Conservation (phyloP, 2,888 invertebrate genomes). For the Fragum sueziense region DNA sequence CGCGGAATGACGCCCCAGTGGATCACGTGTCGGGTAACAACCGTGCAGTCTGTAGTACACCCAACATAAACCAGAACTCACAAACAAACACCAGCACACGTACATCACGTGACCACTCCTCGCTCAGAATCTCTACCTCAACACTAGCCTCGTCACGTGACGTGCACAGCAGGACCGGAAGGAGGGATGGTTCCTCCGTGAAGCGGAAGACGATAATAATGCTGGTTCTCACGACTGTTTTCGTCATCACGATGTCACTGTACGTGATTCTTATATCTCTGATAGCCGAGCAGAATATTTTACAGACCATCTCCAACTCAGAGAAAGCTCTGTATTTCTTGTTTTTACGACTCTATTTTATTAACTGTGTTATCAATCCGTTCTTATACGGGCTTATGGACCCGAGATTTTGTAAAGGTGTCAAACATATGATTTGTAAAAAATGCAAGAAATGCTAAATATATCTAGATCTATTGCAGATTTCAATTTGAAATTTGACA, state of each 20-base stretch:
- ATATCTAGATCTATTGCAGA: too few relatives aligned
- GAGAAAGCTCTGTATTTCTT: slow-evolving; percentile 33
- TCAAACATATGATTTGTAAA: slow-evolving; percentile 15
- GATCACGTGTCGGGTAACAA: not conserved
- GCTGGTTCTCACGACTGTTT: slow-evolving; percentile 34
- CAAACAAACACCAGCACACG: not conserved
- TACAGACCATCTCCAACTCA: slow-evolving; percentile 5
- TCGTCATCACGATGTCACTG: slow-evolving; percentile 23
- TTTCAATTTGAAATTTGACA: too few relatives aligned
- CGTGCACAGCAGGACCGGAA: not conserved
- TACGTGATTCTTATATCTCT: slow-evolving; percentile 29
- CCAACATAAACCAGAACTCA: not conserved
- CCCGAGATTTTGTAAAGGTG: slow-evolving; percentile 23
- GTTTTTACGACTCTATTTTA: slow-evolving; percentile 34
- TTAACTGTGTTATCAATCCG: slow-evolving; percentile 36
- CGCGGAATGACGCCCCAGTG: not conserved
- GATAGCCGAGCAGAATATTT: slow-evolving; percentile 18
- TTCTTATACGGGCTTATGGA: slow-evolving; percentile 35
- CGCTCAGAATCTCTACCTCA: not conserved
- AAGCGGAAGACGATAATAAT: slow-evolving; percentile 32
- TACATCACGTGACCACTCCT: not conserved
- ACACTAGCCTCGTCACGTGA: not conserved
- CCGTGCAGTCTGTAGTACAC: not conserved
- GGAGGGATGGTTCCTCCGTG: not conserved
- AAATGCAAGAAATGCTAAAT: not conserved